Evolutionary conservation across 2,888 invertebrate genomes (phyloP).

Genomic region (Meloe dianella): DNA sequence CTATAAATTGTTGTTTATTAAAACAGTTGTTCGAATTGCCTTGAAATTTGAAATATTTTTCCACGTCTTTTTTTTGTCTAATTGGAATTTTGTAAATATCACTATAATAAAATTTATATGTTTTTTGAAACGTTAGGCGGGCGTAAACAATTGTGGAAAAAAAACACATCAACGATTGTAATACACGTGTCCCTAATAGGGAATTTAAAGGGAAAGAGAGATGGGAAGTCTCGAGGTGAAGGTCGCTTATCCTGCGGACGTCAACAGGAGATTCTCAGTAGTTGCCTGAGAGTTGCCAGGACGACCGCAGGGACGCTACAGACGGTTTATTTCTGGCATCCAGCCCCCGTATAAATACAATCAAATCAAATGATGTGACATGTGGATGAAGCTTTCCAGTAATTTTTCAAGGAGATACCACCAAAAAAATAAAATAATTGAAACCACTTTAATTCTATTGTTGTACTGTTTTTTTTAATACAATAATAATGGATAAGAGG

Average conservation of each 20-base stretch:
- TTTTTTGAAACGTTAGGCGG: not conserved
- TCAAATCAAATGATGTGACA: not conserved
- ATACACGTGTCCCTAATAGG: slow-evolving; percentile 3
- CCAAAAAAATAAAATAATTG: not conserved
- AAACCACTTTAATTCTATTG: no score
- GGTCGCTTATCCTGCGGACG: slow-evolving; percentile 47
- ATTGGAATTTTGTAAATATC: no score
- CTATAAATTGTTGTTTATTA: not conserved
- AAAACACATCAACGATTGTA: not conserved
- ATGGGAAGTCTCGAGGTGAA: slow-evolving; percentile 46
- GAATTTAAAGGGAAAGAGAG: not conserved
- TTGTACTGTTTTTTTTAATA: not conserved
- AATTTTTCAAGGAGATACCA: not conserved
- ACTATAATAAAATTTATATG: not conserved
- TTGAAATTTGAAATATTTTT: not conserved
- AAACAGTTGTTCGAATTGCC: not conserved
- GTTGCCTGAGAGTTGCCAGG: slow-evolving; percentile 49
- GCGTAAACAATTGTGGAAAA: not conserved
- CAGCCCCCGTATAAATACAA: slow-evolving; percentile 21
- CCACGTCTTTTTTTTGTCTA: no score
- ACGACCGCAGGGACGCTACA: slow-evolving; percentile 45
- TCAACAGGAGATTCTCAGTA: slow-evolving; percentile 48
- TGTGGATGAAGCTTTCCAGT: not conserved
- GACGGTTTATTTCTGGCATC: slow-evolving; percentile 41
- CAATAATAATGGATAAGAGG: not conserved